Conservation (phyloP, 2,797 vertebrate species). For the Falco biarmicus region DNA sequence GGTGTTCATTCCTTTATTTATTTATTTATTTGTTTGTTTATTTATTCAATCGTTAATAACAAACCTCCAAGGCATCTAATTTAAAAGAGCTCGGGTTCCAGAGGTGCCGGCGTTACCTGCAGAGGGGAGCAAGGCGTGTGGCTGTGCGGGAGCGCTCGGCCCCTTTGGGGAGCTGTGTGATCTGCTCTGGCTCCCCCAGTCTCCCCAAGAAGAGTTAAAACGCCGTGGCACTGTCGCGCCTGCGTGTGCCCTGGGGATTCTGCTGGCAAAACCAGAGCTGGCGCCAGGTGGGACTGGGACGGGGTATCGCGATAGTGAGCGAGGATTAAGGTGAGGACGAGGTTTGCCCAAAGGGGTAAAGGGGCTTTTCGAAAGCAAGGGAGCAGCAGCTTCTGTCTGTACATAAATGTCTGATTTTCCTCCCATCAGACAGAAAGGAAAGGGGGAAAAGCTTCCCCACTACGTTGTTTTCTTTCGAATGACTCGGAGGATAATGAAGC, state of each 20-base stretch:
- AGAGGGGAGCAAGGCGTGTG: not conserved
- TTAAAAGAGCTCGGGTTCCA: not conserved
- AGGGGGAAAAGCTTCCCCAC: not conserved
- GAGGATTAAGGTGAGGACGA: constrained; percentile 38
- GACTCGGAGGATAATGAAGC: not conserved
- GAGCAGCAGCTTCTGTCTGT: not conserved
- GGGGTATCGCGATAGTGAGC: not conserved
- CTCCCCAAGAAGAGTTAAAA: constrained; percentile 54
- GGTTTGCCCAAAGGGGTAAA: constrained; percentile 39
- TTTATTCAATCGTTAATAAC: not conserved
- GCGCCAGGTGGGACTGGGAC: constrained; percentile 59
- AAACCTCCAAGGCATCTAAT: constrained; percentile 36
- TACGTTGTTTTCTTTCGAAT: not conserved
- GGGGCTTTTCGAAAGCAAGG: not conserved
- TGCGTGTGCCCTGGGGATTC: constrained; percentile 67
- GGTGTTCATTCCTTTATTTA: not conserved
- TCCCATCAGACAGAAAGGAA: not conserved
- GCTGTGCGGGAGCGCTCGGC: not conserved
- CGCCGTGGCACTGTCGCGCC: constrained; percentile 31
- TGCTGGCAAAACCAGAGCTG: constrained; percentile 31
- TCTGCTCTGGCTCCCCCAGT: constrained; percentile 13
- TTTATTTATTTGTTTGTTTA: not conserved
- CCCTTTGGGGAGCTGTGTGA: constrained; percentile 15
- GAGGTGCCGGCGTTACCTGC: not conserved
- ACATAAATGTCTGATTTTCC: not conserved